Evolutionary conservation across 2,113 vertebrate genomes (phyloP), one percentile per base, ranked within the genome.

Genomic region (Mugil cephalus): DNA sequence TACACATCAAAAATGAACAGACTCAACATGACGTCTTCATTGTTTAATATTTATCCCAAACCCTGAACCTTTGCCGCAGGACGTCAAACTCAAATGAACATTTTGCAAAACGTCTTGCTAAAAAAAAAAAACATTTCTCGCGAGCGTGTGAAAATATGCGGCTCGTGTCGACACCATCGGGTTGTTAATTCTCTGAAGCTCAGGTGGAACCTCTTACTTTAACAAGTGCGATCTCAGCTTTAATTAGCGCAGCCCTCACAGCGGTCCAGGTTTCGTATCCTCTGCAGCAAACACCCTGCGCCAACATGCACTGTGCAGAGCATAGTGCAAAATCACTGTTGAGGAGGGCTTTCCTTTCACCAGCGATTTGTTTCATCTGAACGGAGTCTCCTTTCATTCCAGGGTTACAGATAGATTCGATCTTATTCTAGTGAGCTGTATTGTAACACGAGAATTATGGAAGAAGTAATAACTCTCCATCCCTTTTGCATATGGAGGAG

Each of bases 401-500:
- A 64, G 74, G 81, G 84, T 82, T 81, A 77, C 62, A 78, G 66
- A 82, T 82, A 45, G 58, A 74, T 74, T 84, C 84, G 85, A 87
- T 89, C 71, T 77, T 58, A 76, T 81, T 81, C 70, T 34, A 43
- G 56, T 7, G 7, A 83, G 87, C 82, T 83, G 36, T 85, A 80
- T 83, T 86, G 82, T 74, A 67, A 76, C 83, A 79, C 54, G 59
- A 69, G 69, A 84, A 85, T 88, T 85, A 80, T 85, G 48, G 80
- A 69, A 58, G 50, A 54, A 75, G 77, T 82, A 80, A 85, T 74
- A 59, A 52, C 34, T 10, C 73, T 84, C 70, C 61, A 64, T 82
- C 52, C 58, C 73, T 80, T 80, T 84, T 88, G 77, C 86, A 79
- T 77, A 80, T 59, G 58, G 68, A 74, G 64, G 67, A 65, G 67